Conservation (phyloP, 2,888 invertebrate genomes). For the Pristionchus exspectatus region DNA sequence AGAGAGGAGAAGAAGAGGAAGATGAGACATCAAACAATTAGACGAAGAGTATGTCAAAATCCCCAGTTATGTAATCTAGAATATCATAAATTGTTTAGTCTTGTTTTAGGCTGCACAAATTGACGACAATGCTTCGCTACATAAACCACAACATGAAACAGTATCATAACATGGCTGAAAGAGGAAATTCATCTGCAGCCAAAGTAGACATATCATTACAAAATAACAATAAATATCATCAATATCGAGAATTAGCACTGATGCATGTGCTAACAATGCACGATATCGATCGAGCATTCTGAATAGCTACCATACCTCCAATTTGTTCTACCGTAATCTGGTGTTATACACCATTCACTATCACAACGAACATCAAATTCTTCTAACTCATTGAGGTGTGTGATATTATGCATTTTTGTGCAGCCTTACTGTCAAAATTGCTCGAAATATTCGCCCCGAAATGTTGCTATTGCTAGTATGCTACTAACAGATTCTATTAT, state of each 20-base stretch:
- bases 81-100: not conserved
- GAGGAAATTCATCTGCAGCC: not conserved
- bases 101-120: constrained; percentile 49
- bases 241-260: constrained; percentile 29
- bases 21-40: not conserved
- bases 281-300: constrained; percentile 4
- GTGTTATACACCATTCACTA: constrained; percentile 27
- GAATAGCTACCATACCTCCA: not conserved
- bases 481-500: constrained; percentile 45
- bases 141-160: constrained; percentile 18
- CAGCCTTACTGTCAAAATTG: constrained; percentile 37
- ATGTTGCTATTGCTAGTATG: not conserved
- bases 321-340: not conserved
- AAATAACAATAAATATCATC: not conserved
- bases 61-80: not conserved
- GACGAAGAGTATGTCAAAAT: constrained; percentile 17
- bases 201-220: not conserved
- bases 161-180: constrained; percentile 16
- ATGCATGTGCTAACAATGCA: constrained; percentile 35
- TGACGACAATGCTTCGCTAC: constrained; percentile 25
- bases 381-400: constrained; percentile 25
- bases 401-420: constrained; percentile 36
- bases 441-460: not conserved
- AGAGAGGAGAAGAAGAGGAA: constrained; percentile 12
- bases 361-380: constrained; percentile 3